Evolutionary conservation across 2,113 vertebrate genomes (phyloP), one percentile per base, ranked within the genome.

Genomic region (Ochotona princeps): DNA sequence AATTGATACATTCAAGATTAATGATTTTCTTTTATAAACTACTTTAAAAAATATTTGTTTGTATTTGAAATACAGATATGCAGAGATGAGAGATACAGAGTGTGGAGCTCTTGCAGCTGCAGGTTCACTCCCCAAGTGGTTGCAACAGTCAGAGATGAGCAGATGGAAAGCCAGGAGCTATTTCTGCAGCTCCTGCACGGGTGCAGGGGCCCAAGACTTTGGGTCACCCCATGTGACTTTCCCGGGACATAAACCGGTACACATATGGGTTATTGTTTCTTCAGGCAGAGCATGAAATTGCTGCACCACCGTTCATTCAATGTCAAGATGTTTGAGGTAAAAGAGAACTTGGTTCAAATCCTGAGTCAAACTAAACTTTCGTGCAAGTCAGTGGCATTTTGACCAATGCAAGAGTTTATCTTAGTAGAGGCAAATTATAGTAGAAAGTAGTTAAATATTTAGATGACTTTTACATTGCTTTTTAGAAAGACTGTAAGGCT

Each of bases 381-480:
- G 44, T 61, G 1, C 8, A 67, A 80, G 32, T 10, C 23, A 63
- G 63, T 28, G 61, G 5, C 10, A 5, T 78, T 87, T 35, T 51
- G 54, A 94, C 15, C 26, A 66, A 61, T 74, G 44, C 61, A 93
- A 65, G 32, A 60, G 7, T 90, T 72, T 2, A 47, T 28, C 35
- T 82, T 69, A 12, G 28, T 65, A 51, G 18, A 72, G 6, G 57
- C 35, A 66, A 78, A 87, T 78, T 80, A 60, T 32, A 57, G 26
- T 76, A 28, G 23, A 72, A 70, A 72, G 2, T 80, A 26, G 21
- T 83, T 69, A 88, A 14, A 63, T 80, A 76, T 70, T 76, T 76
- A 54, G 14, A 61, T 23, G 88, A 86, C 90, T 94, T 96, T 75
- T 21, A n/a, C 87, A 90, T 66, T 88, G 76, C 44, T 74, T 87